Evolutionary conservation across 2,797 vertebrate species (phyloP).

Genomic region (Crenuchus spilurus): DNA sequence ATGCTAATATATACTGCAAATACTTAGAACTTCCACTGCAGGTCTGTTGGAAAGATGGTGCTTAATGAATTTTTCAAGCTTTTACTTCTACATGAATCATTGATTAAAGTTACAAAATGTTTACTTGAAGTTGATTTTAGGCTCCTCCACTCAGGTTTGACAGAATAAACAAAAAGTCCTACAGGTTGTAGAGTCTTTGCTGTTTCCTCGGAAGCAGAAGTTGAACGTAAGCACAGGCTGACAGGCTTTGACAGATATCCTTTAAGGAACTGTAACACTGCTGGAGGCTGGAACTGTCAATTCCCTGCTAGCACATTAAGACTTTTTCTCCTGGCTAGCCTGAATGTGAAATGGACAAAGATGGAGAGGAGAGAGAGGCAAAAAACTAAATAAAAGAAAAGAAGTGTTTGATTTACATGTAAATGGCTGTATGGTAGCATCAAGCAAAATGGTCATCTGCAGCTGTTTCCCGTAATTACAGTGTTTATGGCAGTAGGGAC

Average conservation of each 20-base stretch:
- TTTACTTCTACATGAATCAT: neutral
- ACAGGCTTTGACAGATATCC: neutral
- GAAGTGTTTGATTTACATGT: conserved; percentile 29
- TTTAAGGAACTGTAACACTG: neutral
- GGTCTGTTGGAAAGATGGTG: no score
- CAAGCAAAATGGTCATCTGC: neutral
- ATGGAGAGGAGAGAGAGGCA: conserved; percentile 36
- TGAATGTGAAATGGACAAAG: conserved; percentile 56
- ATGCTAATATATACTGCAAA: no score
- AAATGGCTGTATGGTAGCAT: neutral
- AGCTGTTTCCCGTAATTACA: neutral
- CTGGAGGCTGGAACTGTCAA: neutral
- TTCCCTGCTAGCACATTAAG: no score
- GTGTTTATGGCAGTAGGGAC: neutral
- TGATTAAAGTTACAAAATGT: neutral
- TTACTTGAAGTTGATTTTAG: neutral
- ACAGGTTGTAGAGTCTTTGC: neutral
- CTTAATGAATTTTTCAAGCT: no score
- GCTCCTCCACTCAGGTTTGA: neutral
- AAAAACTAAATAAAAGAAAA: conserved; percentile 40
- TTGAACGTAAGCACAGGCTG: neutral
- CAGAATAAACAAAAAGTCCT: neutral
- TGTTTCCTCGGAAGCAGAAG: neutral
- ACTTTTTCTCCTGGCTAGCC: neutral
- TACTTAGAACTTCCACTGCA: no score